Evolutionary conservation across 53 echinoderm and acorn worm species (phyloP).

Genomic region (Paelopatides confundens): DNA sequence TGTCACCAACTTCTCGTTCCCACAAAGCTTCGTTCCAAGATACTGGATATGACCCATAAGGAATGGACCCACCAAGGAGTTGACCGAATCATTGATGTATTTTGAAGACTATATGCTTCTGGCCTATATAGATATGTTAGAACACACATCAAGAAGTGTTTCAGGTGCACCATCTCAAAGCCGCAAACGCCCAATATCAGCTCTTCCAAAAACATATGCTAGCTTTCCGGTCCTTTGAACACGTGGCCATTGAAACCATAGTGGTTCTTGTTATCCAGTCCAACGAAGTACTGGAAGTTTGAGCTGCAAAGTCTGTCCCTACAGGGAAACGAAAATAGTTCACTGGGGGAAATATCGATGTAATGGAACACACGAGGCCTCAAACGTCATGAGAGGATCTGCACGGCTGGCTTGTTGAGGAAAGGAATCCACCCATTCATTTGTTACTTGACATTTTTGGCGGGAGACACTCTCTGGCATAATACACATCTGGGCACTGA

Average conservation of each 20-base stretch:
- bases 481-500: too few species aligned
- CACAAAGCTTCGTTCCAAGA: background rate
- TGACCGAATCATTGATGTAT: background rate
- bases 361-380: too few species aligned
- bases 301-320: too few species aligned
- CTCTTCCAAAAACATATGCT: slow-evolving; percentile 64
- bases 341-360: too few species aligned
- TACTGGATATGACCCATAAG: background rate
- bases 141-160: slow-evolving; percentile 41
- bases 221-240: slow-evolving; percentile 62
- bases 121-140: slow-evolving; percentile 32
- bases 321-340: too few species aligned
- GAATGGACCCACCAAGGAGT: slow-evolving; percentile 42
- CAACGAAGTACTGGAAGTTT: too few species aligned
- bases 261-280: too few species aligned
- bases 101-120: slow-evolving; percentile 1
- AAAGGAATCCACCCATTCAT: too few species aligned
- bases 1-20: background rate
- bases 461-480: too few species aligned
- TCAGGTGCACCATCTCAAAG: slow-evolving; percentile 54
- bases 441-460: too few species aligned
- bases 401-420: too few species aligned
- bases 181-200: slow-evolving; percentile 50
- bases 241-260: slow-evolving; percentile 71
- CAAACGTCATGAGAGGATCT: too few species aligned